These are phyloP conservation scores for Sinocyclocheilus anophthalmus DNA, from an alignment of 2,113 vertebrate species.

Conservation along the genomic window DNA sequence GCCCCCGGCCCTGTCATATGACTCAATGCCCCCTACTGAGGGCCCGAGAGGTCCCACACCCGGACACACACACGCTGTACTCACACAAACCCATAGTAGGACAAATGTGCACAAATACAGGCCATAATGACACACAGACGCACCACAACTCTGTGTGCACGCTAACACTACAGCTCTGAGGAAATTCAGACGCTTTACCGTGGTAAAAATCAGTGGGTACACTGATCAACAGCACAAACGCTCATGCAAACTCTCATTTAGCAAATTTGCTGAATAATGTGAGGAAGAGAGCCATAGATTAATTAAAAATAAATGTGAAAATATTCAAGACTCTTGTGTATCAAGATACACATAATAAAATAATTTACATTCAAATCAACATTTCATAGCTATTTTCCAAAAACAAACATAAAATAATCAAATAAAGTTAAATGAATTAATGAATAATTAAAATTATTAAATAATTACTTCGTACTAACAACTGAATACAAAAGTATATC, in stretches of 20 bases:
- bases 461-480: background rate
- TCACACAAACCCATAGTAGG: constrained; percentile 20
- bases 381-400: background rate
- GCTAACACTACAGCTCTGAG: background rate
- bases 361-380: background rate
- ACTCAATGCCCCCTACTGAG: constrained; percentile 76
- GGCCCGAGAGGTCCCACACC: constrained; percentile 65
- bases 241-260: background rate
- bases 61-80: background rate
- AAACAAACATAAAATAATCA: background rate
- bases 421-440: background rate
- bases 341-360: too few relatives aligned
- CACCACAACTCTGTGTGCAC: background rate
- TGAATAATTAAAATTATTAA: background rate
- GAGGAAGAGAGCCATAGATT: background rate
- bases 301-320: too few relatives aligned
- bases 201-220: background rate
- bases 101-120: constrained; percentile 34
- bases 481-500: too few relatives aligned
- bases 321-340: too few relatives aligned
- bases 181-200: background rate
- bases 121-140: background rate
- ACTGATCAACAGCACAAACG: background rate
- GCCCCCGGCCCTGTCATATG: constrained; percentile 77
- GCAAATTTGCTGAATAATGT: background rate